Percentiles rank a stretch among this genome's conserved stretches.
These are phyloP conservation scores for Pogona vitticeps DNA, from an alignment of 2,113 vertebrate genomes.

Conservation along the genomic window DNA sequence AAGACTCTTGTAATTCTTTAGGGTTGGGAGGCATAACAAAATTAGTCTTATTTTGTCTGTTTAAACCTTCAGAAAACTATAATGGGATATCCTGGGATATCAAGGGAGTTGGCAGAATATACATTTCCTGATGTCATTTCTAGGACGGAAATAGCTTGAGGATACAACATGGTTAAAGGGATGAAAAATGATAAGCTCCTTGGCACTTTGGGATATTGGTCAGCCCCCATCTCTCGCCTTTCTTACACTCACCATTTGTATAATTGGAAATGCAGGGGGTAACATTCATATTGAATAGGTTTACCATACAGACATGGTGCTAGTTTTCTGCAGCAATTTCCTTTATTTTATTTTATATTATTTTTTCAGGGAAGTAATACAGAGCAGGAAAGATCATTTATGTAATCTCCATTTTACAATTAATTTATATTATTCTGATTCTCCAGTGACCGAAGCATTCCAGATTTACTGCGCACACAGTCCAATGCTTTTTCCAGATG, in stretches of 20 bases:
- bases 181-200: conserved; percentile 1
- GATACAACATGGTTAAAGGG: background rate
- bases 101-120: background rate
- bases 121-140: background rate
- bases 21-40: background rate
- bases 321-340: conserved; percentile 45
- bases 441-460: conserved; percentile 41
- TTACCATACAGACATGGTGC: conserved; percentile 35
- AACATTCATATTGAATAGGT: conserved; percentile 8
- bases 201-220: background rate
- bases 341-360: conserved; percentile 16
- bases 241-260: background rate
- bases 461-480: conserved; percentile 64
- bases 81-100: conserved; percentile 33
- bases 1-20: background rate
- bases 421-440: conserved; percentile 65
- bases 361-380: conserved; percentile 36
- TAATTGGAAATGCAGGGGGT: conserved; percentile 64
- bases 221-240: background rate
- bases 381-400: conserved; percentile 42
- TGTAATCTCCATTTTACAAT: conserved; percentile 49
- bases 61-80: background rate
- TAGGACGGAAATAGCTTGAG: background rate
- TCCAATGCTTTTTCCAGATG: conserved; percentile 73
- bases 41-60: background rate